Evolutionary conservation across 2,113 vertebrate species (phyloP).

Genomic region (Salvelinus namaycush): DNA sequence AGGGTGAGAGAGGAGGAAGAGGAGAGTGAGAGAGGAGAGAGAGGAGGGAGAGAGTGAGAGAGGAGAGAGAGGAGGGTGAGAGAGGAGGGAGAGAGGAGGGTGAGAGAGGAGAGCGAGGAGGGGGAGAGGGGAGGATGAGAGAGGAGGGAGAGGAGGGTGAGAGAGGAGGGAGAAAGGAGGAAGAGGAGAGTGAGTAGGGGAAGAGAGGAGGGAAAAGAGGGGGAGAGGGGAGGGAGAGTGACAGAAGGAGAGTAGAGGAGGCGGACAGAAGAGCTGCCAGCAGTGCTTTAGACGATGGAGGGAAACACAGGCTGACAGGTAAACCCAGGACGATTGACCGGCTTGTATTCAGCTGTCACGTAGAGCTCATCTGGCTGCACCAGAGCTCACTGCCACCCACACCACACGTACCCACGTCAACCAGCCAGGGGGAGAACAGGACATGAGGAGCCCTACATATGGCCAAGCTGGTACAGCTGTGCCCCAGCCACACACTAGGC

Average conservation of each 20-base stretch:
- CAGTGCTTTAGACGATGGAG: slow-evolving; percentile 61
- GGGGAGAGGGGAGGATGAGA: slow-evolving; percentile 50
- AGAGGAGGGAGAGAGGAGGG: slow-evolving; percentile 44
- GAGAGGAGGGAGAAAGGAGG: slow-evolving; percentile 29
- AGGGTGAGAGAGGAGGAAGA: slow-evolving; percentile 35
- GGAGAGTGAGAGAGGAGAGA: slow-evolving; percentile 55
- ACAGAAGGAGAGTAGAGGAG: slow-evolving; percentile 47
- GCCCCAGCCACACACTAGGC: slow-evolving; percentile 56
- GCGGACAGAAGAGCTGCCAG: slow-evolving; percentile 66
- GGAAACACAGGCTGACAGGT: slow-evolving; percentile 76
- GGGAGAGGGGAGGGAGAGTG: slow-evolving; percentile 58
- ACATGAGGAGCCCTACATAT: slow-evolving; percentile 49
- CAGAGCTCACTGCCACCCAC: slow-evolving; percentile 47
- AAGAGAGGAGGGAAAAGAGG: slow-evolving; percentile 45
- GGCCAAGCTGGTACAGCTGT: slow-evolving; percentile 57
- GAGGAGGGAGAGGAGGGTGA: slow-evolving; percentile 45
- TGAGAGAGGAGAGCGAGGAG: slow-evolving; percentile 34
- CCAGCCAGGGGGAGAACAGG: slow-evolving; percentile 57
- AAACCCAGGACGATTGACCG: slow-evolving; percentile 74
- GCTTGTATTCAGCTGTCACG: slow-evolving; percentile 73
- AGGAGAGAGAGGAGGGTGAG: slow-evolving; percentile 52
- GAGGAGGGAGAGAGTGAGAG: slow-evolving; percentile 31
- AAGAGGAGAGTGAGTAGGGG: background rate
- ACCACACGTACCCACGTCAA: slow-evolving; percentile 51
- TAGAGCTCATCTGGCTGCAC: slow-evolving; percentile 70